Evolutionary conservation across 2,888 invertebrate genomes (phyloP).

Genomic region (Protonemura montana): DNA sequence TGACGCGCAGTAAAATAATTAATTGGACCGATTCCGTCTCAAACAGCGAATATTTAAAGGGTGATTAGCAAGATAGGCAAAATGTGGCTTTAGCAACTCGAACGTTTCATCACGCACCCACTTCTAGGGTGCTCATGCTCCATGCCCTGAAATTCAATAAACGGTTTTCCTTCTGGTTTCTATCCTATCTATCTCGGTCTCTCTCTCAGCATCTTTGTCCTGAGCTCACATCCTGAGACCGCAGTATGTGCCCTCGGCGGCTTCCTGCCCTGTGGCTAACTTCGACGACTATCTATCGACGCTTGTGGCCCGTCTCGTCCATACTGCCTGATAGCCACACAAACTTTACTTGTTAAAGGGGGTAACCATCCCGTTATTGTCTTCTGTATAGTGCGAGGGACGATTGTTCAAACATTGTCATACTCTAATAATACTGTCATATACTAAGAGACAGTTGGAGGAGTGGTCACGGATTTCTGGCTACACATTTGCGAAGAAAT

Average conservation of each 20-base stretch:
- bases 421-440: no score
- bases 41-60: no score
- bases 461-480: no score
- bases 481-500: background rate
- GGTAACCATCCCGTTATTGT: background rate
- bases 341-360: background rate
- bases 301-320: background rate
- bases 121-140: background rate
- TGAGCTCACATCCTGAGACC: background rate
- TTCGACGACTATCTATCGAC: constrained; percentile 13
- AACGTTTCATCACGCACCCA: no score
- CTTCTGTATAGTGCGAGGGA: background rate
- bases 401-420: background rate
- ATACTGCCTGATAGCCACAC: background rate
- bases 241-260: background rate
- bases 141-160: constrained; percentile 33
- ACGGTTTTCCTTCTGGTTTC: constrained; percentile 16
- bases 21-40: no score
- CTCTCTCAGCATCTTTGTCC: constrained; percentile 1
- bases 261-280: constrained; percentile 21
- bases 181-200: background rate
- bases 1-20: no score
- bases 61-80: no score
- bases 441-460: no score
- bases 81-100: background rate